These are phyloP conservation scores for Exaiptasia diaphana DNA, from an alignment of 64 coral and sea anemone genomes.

Conservation along the genomic window DNA sequence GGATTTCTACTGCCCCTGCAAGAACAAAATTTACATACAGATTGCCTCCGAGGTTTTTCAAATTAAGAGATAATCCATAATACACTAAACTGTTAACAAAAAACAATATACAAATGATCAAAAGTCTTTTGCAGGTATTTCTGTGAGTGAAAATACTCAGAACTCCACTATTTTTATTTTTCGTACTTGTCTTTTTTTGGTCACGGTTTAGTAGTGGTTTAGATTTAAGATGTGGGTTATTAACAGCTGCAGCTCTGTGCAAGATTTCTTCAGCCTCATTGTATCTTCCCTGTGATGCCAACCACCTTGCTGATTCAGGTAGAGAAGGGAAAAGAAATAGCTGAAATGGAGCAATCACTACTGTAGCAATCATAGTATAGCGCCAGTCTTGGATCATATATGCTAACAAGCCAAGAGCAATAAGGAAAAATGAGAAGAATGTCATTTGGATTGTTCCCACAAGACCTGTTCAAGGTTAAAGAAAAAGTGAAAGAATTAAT, in stretches of 20 bases:
- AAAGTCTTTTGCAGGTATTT: constrained; percentile 23
- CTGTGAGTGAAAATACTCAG: constrained; percentile 68
- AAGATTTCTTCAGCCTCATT: constrained; percentile 74
- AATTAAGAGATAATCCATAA: constrained; percentile 80
- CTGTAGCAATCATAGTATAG: constrained; percentile 47
- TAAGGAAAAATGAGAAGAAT: constrained; percentile 65
- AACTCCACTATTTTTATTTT: constrained; percentile 32
- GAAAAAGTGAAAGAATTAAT: background rate
- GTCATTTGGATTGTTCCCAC: constrained; percentile 62
- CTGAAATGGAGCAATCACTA: constrained; percentile 39
- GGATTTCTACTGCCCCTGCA: constrained; percentile 51
- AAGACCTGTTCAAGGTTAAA: constrained; percentile 52
- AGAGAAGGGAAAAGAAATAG: constrained; percentile 41
- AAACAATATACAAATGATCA: constrained; percentile 63
- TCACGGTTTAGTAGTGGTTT: constrained; percentile 10
- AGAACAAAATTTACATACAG: constrained; percentile 78
- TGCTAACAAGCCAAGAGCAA: constrained; percentile 61
- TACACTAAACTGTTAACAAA: constrained; percentile 74
- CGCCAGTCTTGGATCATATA: constrained; percentile 81
- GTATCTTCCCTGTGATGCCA: constrained; percentile 54
- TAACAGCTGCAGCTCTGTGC: constrained; percentile 34
- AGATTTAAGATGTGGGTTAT: constrained; percentile 22
- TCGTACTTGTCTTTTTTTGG: constrained; percentile 3
- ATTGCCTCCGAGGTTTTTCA: constrained; percentile 86
- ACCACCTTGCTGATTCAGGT: constrained; percentile 75